Base-by-base conservation (phyloP, 2,797 vertebrate species). In the Protosalanx chinensis region DNA sequence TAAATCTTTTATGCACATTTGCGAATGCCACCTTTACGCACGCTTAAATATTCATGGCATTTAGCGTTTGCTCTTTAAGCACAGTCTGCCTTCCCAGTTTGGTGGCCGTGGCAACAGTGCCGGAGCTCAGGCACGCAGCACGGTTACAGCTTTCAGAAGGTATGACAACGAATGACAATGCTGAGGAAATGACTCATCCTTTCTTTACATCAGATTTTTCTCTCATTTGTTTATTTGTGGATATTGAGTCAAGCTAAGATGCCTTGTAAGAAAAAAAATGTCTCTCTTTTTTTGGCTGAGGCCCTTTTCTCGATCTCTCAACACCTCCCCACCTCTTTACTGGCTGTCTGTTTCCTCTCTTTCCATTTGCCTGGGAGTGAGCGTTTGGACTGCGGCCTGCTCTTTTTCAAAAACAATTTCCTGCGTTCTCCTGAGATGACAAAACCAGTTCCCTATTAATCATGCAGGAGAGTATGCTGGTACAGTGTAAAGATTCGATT, bases 401-500 rank as follows among this genome's bases (percentile, higher is more conserved):
- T 60, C 81, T 67, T 85, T 85, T 65, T 81, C 70, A 80, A 77
- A 85, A 88, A 82, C 78, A 73, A 77, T 86, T 82, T 81, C 75
- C 74, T 72, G 70, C 79, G 63, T 87, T 78, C 84, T 88, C 86
- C 79, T 83, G 85, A 86, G 85, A 88, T 81, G 86, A 81, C 69
- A 78, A 81, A 87, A 86, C 78, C 85, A 85, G 73, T 74, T 83
- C 67, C 80, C 84, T 91, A 90, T 92, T 91, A 91, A 90, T 90
- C 90, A 89, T 82, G 81, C 81, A 89, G 81, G 81, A 88, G 82
- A 76, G 76, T 84, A 80, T 84, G 82, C 81, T 66, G 59, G 65
- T 64, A 77, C 82, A 82, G 85, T 83, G 82, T 85, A 84, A 87
- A 86, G 84, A 88, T 86, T 84, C 82, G 84, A 80, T 91, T 88